phyloP scores from a whole-genome alignment of 2,888 invertebrate species.

The Unio delphinus region DNA sequence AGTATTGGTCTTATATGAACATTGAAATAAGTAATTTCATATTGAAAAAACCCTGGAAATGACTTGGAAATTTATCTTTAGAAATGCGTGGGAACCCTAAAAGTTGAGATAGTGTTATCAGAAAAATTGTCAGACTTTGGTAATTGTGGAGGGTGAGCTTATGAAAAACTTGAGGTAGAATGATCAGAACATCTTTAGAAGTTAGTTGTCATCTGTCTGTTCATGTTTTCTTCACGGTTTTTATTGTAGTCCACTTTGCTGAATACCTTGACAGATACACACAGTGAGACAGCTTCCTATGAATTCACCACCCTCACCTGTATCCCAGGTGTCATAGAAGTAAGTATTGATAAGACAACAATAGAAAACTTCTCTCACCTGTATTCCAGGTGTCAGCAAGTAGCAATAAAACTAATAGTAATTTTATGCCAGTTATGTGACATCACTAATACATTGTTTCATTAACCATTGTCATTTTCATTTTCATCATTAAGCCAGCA shows the following conservation, averaged over 20 bases:
- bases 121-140: no score
- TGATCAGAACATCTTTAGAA: not conserved
- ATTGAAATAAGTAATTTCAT: no score
- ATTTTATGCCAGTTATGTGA: no score
- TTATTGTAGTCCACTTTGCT: constrained; percentile 88
- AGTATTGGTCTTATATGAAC: no score
- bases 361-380: constrained; percentile 79
- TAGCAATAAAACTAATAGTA: not conserved
- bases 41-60: no score
- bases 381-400: constrained; percentile 94
- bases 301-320: constrained; percentile 99
- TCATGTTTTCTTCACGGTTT: constrained; percentile 1
- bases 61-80: no score
- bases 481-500: no score
- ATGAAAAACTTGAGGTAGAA: not conserved
- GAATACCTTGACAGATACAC: constrained; percentile 94
- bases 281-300: constrained; percentile 97
- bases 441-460: no score
- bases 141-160: no score
- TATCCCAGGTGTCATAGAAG: constrained; percentile 97
- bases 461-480: no score
- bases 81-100: no score
- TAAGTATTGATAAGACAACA: constrained; percentile 30
- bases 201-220: not conserved
- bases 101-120: no score